Evolutionary conservation across 2,888 invertebrate species (phyloP).

Genomic region (Eledona agricola): DNA sequence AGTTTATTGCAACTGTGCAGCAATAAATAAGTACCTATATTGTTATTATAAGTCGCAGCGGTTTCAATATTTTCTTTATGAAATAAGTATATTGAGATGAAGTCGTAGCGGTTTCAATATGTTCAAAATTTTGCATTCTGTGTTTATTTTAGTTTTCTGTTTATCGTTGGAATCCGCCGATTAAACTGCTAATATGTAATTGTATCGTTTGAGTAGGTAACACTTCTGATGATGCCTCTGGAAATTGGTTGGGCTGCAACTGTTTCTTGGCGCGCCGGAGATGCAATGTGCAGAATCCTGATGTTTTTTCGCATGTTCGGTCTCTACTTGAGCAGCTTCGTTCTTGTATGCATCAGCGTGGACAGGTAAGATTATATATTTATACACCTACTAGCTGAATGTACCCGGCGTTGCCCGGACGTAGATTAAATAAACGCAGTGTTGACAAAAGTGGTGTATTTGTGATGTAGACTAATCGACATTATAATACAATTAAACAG

Average conservation of each 20-base stretch:
- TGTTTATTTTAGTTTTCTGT: not conserved
- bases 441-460: too few species aligned
- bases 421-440: too few species aligned
- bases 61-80: not conserved
- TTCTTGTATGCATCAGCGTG: constrained; percentile 87
- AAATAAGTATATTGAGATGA: not conserved
- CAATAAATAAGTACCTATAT: too few species aligned
- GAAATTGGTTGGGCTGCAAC: constrained; percentile 90
- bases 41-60: too few species aligned
- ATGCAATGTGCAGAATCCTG: constrained; percentile 85
- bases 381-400: constrained; percentile 7
- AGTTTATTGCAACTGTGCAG: too few species aligned
- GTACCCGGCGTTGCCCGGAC: too few species aligned
- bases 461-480: too few species aligned
- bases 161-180: not conserved
- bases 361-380: constrained; percentile 73
- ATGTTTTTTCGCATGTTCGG: constrained; percentile 89
- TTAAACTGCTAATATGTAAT: not conserved
- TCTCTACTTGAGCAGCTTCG: constrained; percentile 85
- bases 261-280: constrained; percentile 87
- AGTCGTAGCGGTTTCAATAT: not conserved
- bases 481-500: too few species aligned
- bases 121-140: not conserved
- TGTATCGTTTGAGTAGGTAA: constrained; percentile 70
- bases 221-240: constrained; percentile 89